Evolutionary conservation across 2,113 vertebrate genomes (phyloP), one percentile per base, ranked within the genome.

Genomic region (Osmerus mordax): DNA sequence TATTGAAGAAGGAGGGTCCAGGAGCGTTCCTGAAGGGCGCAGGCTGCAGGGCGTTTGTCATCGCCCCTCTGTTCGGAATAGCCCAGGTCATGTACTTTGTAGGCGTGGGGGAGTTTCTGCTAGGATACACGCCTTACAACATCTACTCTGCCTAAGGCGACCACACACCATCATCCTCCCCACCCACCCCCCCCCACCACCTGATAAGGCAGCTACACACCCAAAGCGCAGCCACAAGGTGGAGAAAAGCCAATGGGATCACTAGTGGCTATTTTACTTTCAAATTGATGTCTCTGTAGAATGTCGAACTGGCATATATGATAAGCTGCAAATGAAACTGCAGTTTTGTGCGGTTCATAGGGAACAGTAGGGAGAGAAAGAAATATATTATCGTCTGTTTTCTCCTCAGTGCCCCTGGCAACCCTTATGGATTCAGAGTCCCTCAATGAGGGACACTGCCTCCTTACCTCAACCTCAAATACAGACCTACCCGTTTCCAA

Each of bases 11-110:
- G 75, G 93, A 94, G 70, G 93, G 93, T 18, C 91, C 93, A 0
- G 65, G 81, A 21, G 92, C 93, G 0, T 92, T 94, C 78, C 81
- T 94, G 28, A 94, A 93, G 65, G 93, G 93, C 1, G 91, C 93
- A 11, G 85, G 88, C 52, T 94, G 93, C 77, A 86, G 93, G 72
- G 93, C 92, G 0, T 80, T 94, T 56, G 90, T 94, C 58, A 93
- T 94, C 21, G 93, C 93, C 12, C 93, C 93, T 3, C 91, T 94
- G 67, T 94, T 94, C 71, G 93, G 93, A 25, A 94, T 94, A 63
- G 93, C 89, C 7, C 93, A 94, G 82, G 92, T 94, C 36, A 79
- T 94, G 71, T 94, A 94, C 79, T 90, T 90, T 76, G 84, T 94
- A 0, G 92, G 92, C 54, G 92, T 94, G 52, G 93, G 93, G 74